Conservation (phyloP, 2,797 vertebrate genomes). For the Numenius phaeopus region DNA sequence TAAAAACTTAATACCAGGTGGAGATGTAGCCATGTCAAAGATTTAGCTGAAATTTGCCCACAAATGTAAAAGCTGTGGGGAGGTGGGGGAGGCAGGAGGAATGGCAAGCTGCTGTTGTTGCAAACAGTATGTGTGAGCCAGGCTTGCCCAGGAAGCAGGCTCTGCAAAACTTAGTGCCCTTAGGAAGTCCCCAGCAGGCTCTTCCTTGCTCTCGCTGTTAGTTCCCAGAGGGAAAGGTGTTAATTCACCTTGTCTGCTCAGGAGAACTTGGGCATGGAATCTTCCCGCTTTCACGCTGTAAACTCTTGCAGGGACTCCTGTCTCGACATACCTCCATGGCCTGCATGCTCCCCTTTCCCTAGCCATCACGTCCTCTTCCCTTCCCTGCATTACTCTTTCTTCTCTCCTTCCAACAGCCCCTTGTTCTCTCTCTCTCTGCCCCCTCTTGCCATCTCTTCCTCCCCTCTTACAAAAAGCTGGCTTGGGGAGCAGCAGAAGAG, state of each 20-base stretch:
- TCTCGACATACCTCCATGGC: not conserved
- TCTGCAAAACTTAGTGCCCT: not conserved
- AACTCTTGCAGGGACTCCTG: not conserved
- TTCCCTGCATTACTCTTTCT: not conserved
- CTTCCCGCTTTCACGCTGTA: not conserved
- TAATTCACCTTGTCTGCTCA: not conserved
- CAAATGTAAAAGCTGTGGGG: not conserved
- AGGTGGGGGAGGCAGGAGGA: not conserved
- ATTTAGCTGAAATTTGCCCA: not conserved
- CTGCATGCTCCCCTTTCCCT: not conserved
- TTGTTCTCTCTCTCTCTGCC: not conserved
- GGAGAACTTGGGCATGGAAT: not conserved
- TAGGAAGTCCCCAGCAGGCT: not conserved
- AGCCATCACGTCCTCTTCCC: not conserved
- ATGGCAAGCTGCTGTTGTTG: not conserved
- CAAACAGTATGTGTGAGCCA: accelerated
- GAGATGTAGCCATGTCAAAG: not conserved
- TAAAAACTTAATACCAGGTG: not conserved
- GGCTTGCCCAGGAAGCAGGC: not conserved
- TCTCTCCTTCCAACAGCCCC: not conserved
- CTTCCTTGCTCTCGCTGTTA: not conserved
- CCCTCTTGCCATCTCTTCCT: not conserved
- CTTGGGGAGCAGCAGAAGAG: not conserved
- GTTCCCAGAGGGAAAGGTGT: not conserved
- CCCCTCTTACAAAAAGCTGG: not conserved